Evolutionary conservation across 1,140 invertebrate genomes (phyloP).

Genomic region (Trichomalopsis sarcophagae): DNA sequence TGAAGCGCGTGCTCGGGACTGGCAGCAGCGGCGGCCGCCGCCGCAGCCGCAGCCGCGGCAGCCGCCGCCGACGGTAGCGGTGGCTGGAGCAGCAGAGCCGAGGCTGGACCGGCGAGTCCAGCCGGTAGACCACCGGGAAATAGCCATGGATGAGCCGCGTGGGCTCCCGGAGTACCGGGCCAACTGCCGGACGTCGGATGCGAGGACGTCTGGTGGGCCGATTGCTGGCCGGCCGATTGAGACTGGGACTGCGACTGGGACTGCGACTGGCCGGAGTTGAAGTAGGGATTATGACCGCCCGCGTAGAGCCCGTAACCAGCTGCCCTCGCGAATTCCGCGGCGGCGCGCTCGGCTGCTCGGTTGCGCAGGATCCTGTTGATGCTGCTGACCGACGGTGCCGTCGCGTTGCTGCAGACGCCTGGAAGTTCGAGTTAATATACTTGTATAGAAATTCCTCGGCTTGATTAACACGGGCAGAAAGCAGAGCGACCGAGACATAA

Average conservation of each 20-base stretch:
- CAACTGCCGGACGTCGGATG: conserved; percentile 56
- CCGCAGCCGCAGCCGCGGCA: conserved; percentile 72
- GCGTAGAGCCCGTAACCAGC: conserved; percentile 91
- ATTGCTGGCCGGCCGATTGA: conserved; percentile 65
- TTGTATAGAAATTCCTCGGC: too few relatives aligned
- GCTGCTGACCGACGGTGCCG: conserved; percentile 92
- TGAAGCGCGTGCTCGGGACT: conserved; percentile 74
- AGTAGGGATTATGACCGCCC: conserved; percentile 78
- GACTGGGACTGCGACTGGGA: conserved; percentile 59
- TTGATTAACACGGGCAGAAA: too few relatives aligned
- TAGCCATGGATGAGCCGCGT: conserved; percentile 69
- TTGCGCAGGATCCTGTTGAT: conserved; percentile 95
- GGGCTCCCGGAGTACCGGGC: conserved; percentile 65
- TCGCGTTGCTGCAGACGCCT: conserved; percentile 94
- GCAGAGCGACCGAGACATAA: not conserved
- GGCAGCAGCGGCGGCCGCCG: conserved; percentile 72
- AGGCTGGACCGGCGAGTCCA: conserved; percentile 72
- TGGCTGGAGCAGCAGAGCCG: conserved; percentile 72
- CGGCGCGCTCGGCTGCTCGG: conserved; percentile 92
- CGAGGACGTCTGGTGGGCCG: conserved; percentile 45
- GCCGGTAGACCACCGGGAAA: conserved; percentile 67
- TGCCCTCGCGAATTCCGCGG: conserved; percentile 93
- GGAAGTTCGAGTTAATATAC: conserved; percentile 51
- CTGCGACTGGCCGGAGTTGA: conserved; percentile 59
- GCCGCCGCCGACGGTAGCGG: conserved; percentile 72